A percentile compares a stretch with the other conserved stretches of the same genome.
These are phyloP conservation scores for Arvicanthis niloticus DNA, from an alignment of 2,113 vertebrate genomes.

Conservation along the genomic window DNA sequence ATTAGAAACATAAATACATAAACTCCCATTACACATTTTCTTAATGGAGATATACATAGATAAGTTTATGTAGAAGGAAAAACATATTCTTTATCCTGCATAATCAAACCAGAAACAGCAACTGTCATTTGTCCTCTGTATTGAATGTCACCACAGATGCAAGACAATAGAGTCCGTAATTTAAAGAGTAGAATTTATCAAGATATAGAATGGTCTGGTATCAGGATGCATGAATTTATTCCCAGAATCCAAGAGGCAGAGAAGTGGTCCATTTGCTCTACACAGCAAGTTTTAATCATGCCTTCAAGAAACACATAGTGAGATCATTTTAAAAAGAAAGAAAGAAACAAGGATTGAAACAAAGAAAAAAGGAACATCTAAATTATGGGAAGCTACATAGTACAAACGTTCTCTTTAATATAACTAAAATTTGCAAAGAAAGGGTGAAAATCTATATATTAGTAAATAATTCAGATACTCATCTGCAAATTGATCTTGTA, in stretches of 20 bases:
- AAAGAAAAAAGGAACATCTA: neutral
- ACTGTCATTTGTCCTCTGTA: neutral
- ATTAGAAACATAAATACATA: neutral
- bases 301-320: neutral
- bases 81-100: neutral
- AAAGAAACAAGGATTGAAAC: neutral
- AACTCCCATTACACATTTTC: neutral
- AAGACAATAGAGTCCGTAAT: neutral
- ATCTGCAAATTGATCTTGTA: neutral
- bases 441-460: neutral
- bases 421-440: neutral
- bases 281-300: neutral
- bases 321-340: neutral
- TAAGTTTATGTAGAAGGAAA: neutral
- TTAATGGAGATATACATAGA: neutral
- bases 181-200: neutral
- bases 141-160: neutral
- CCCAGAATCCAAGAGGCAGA: neutral
- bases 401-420: neutral
- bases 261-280: no score
- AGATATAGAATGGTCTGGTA: neutral
- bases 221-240: neutral
- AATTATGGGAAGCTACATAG: neutral
- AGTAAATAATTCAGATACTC: neutral
- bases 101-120: slow-evolving; percentile 9